A percentile compares a stretch with the other conserved stretches of the same genome.
Evolutionary conservation across 2,797 vertebrate genomes (phyloP).

Genomic region (Mus spretus): DNA sequence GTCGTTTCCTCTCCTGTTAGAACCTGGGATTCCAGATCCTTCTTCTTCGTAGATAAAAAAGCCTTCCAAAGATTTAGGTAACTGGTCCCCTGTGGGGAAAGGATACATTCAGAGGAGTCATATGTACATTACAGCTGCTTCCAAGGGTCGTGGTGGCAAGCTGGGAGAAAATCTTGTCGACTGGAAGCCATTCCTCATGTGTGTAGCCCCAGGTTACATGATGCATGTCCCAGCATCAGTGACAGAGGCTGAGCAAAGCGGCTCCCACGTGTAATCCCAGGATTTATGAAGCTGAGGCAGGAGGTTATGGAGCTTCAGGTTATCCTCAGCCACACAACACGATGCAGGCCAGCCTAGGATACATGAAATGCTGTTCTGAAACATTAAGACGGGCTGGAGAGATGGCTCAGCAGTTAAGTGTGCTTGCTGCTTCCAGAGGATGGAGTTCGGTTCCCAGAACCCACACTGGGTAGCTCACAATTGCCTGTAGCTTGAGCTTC

Average conservation of each 20-base stretch:
- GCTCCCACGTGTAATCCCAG: not conserved
- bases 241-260: not conserved
- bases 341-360: not conserved
- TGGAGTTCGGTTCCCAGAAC: not conserved
- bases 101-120: conserved; percentile 21
- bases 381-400: not conserved
- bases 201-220: too few species aligned
- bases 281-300: not conserved
- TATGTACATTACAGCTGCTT: not conserved
- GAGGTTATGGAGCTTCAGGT: not conserved
- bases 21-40: conserved; percentile 89
- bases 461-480: not conserved
- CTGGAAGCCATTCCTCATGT: not conserved
- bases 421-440: not conserved
- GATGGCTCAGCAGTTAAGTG: not conserved
- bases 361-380: not conserved
- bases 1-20: conserved; percentile 92
- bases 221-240: not conserved
- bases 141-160: not conserved
- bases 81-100: conserved; percentile 92
- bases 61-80: conserved; percentile 95
- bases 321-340: not conserved
- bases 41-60: conserved; percentile 97
- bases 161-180: conserved; percentile 4
- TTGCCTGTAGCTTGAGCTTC: not conserved